These are phyloP conservation scores for Calyptommatus sinebrachiatus DNA, from an alignment of 2,113 vertebrate genomes.

Conservation along the genomic window DNA sequence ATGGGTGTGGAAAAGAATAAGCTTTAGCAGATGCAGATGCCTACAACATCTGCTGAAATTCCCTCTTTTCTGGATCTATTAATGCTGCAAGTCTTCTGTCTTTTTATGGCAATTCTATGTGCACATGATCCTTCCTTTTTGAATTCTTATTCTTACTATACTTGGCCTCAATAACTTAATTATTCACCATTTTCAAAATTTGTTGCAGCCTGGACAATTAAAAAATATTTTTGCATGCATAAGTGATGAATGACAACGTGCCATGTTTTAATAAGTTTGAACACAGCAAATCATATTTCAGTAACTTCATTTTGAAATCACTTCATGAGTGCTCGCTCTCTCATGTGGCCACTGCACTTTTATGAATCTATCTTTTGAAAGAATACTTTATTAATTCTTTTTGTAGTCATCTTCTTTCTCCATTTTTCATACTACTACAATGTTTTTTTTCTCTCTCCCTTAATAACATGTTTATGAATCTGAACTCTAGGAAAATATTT, in stretches of 20 bases:
- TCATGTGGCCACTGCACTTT: neutral
- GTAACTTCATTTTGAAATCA: neutral
- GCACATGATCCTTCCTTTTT: too few species aligned
- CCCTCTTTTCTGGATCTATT: too few species aligned
- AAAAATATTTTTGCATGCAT: neutral
- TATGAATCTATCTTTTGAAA: neutral
- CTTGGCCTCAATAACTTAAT: too few species aligned
- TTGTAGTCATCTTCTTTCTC: neutral
- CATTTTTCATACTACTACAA: neutral
- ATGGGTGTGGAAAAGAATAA: too few species aligned
- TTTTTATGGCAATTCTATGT: too few species aligned
- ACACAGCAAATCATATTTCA: conserved; percentile 7
- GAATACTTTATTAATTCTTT: neutral
- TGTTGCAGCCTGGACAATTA: too few species aligned
- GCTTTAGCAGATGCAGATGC: too few species aligned
- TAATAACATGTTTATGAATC: neutral
- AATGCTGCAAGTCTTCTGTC: too few species aligned
- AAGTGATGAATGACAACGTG: neutral
- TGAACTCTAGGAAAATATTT: neutral
- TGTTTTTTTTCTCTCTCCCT: neutral
- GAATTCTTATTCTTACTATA: too few species aligned
- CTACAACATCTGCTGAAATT: too few species aligned
- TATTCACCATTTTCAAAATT: too few species aligned
- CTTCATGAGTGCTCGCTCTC: neutral
- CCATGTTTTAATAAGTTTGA: neutral